Conservation (phyloP, 2,888 invertebrate genomes). For the Caenorhabditis doughertyi region DNA sequence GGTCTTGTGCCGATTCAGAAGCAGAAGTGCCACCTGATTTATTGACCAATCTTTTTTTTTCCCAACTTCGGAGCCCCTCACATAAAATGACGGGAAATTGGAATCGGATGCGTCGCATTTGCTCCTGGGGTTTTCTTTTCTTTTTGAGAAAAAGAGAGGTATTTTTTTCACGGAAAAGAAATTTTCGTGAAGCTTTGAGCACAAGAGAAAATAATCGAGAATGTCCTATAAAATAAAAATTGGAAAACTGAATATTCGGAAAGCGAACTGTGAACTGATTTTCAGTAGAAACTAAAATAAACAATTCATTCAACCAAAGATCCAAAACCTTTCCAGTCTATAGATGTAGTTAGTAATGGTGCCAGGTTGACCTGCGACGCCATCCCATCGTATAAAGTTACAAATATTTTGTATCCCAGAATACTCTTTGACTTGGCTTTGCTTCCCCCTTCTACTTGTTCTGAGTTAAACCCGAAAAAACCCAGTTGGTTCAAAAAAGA, state of each 20-base stretch:
- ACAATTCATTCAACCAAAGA: neutral
- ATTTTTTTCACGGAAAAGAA: neutral
- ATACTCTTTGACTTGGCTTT: neutral
- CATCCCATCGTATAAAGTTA: conserved; percentile 30
- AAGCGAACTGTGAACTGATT: too few relatives aligned
- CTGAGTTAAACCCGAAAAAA: neutral
- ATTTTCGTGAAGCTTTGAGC: neutral
- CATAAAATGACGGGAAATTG: conserved; percentile 41
- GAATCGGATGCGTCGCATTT: conserved; percentile 45
- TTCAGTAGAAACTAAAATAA: neutral
- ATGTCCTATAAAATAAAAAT: too few relatives aligned
- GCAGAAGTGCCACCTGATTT: conserved; percentile 40
- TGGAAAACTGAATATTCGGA: too few relatives aligned
- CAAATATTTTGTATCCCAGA: conserved; percentile 14
- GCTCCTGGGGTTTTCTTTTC: neutral
- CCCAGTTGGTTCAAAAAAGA: neutral
- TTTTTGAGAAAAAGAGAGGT: neutral
- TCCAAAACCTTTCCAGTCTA: neutral
- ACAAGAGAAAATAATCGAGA: too few relatives aligned
- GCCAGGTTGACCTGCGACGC: conserved; percentile 19
- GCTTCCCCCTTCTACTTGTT: neutral
- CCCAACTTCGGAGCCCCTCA: neutral
- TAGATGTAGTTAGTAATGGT: conserved; percentile 19
- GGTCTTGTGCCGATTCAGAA: neutral
- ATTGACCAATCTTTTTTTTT: conserved; percentile 43